These are phyloP conservation scores for Tor tambroides DNA, from an alignment of 2,113 vertebrate genomes.

Conservation along the genomic window DNA sequence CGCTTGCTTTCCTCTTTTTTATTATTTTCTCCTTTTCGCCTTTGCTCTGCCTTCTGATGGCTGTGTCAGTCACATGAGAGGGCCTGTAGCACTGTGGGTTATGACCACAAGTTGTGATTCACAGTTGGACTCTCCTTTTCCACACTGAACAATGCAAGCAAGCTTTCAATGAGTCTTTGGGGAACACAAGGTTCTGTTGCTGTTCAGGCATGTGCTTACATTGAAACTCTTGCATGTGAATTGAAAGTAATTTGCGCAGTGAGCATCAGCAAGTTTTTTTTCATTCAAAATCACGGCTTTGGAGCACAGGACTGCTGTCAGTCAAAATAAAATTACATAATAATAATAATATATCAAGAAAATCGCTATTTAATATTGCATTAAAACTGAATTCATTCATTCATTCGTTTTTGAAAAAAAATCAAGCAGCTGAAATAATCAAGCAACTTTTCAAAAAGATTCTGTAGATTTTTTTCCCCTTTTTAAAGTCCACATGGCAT, in stretches of 20 bases:
- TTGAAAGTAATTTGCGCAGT: neutral
- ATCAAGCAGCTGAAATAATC: no score
- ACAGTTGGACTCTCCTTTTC: slow-evolving; percentile 61
- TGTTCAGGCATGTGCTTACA: slow-evolving; percentile 71
- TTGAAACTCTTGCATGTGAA: slow-evolving; percentile 56
- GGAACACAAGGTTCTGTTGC: slow-evolving; percentile 42
- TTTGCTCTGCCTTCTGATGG: slow-evolving; percentile 69
- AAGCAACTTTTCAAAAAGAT: no score
- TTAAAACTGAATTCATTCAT: no score
- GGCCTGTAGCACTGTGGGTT: slow-evolving; percentile 64
- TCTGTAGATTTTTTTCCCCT: no score
- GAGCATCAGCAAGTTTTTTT: neutral
- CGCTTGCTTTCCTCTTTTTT: slow-evolving; percentile 64
- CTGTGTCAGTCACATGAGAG: slow-evolving; percentile 58
- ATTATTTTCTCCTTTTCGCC: slow-evolving; percentile 44
- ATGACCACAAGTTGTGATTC: slow-evolving; percentile 60
- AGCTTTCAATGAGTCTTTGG: slow-evolving; percentile 38
- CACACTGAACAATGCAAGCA: slow-evolving; percentile 10
- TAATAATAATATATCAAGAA: no score
- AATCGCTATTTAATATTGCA: no score
- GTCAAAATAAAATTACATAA: no score
- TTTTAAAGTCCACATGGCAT: no score
- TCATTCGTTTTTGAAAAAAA: no score
- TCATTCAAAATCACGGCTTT: neutral
- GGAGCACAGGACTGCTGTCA: no score